These are phyloP conservation scores for Plestiodon gilberti DNA, from an alignment of 2,113 vertebrate species.

Conservation along the genomic window DNA sequence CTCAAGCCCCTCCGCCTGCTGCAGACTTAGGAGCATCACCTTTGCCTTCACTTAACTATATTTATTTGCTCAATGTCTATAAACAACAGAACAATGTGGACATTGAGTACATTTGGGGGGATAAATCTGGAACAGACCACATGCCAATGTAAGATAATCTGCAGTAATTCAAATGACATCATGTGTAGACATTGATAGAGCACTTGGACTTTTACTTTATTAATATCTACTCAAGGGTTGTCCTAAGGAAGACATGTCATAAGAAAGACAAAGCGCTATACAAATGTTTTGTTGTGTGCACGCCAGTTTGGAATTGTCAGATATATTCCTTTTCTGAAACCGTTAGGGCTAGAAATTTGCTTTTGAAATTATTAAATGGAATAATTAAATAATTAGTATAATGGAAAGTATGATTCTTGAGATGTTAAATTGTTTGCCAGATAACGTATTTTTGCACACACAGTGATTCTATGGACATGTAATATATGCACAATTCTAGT, in stretches of 20 bases:
- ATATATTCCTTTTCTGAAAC: too few species aligned
- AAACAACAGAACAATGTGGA: rapidly evolving
- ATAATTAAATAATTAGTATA: not conserved
- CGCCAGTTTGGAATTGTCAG: too few species aligned
- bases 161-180: not conserved
- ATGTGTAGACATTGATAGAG: too few species aligned
- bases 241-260: too few species aligned
- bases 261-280: too few species aligned
- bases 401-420: not conserved
- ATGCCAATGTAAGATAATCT: slow-evolving; percentile 55
- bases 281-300: too few species aligned
- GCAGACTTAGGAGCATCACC: rapidly evolving
- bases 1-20: not conserved
- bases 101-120: not conserved
- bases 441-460: too few species aligned
- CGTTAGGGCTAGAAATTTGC: not conserved
- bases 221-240: too few species aligned
- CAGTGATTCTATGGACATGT: not conserved
- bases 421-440: too few species aligned
- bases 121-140: rapidly evolving
- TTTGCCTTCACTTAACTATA: not conserved
- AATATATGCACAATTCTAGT: not conserved
- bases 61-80: slow-evolving; percentile 41
- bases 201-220: too few species aligned
- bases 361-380: not conserved